Evolutionary conservation across 2,797 vertebrate species (phyloP).

Genomic region (Neoniphon sammara): DNA sequence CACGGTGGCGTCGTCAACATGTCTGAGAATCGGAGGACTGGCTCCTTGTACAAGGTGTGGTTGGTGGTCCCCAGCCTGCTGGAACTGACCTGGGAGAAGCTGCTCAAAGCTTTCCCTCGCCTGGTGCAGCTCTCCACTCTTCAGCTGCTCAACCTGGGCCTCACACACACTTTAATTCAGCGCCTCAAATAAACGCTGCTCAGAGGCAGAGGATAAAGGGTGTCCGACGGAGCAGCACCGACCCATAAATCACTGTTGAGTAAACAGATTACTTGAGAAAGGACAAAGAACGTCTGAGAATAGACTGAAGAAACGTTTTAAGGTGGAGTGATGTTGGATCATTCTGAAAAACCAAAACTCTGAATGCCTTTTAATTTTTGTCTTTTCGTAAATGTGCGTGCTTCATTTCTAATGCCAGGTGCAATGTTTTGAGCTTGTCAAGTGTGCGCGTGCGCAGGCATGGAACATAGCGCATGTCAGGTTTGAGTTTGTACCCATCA

Average conservation of each 20-base stretch:
- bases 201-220: conserved; percentile 14
- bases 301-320: background rate
- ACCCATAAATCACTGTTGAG: conserved; percentile 20
- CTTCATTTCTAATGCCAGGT: conserved; percentile 2
- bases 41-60: conserved; percentile 98
- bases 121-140: conserved; percentile 87
- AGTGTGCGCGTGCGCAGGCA: background rate
- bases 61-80: conserved; percentile 95
- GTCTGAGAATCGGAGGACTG: conserved; percentile 93
- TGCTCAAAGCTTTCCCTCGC: conserved; percentile 90
- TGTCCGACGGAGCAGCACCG: conserved; percentile 19
- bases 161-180: conserved; percentile 93
- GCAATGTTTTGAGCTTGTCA: conserved; percentile 25
- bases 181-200: conserved; percentile 88
- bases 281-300: conserved; percentile 29
- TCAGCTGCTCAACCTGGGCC: conserved; percentile 94
- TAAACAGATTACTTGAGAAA: conserved; percentile 4
- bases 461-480: conserved; percentile 7
- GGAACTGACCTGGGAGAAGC: conserved; percentile 97
- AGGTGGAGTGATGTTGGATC: conserved; percentile 24
- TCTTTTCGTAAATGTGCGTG: conserved; percentile 20
- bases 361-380: conserved; percentile 56
- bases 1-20: conserved; percentile 98
- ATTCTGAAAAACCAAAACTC: conserved; percentile 40
- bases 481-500: conserved; percentile 30